Conservation (phyloP, 2,888 invertebrate genomes). For the Spicauda simplicius region DNA sequence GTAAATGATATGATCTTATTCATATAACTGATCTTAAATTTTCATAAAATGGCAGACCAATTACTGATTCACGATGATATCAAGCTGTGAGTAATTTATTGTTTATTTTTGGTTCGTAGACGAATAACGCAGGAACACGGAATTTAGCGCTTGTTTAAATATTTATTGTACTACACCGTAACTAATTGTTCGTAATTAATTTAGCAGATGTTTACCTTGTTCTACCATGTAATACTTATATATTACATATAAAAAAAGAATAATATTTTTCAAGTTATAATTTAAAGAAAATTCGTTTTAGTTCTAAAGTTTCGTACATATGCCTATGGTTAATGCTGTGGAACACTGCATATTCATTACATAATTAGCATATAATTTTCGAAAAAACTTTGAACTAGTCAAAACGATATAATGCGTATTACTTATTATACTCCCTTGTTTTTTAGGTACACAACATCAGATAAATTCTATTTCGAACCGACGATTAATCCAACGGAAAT, state of each 20-base stretch:
- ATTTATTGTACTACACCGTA: background rate
- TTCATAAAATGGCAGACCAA: slow-evolving; percentile 83
- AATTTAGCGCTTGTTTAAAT: slow-evolving; percentile 20
- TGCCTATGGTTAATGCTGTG: too few species aligned
- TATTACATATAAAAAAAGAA: background rate
- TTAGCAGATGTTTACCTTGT: background rate
- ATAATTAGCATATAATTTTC: background rate
- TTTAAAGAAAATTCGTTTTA: background rate
- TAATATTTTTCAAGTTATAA: background rate
- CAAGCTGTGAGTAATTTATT: slow-evolving; percentile 86
- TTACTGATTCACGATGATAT: slow-evolving; percentile 89
- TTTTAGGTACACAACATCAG: slow-evolving; percentile 92
- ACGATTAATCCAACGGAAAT: slow-evolving; percentile 89
- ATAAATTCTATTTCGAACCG: slow-evolving; percentile 95
- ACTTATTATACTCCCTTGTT: background rate
- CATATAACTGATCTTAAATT: slow-evolving; percentile 5
- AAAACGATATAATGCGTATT: background rate
- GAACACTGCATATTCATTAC: background rate
- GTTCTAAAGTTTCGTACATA: too few species aligned
- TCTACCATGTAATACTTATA: background rate
- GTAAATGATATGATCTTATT: slow-evolving; percentile 38
- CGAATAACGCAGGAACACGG: background rate
- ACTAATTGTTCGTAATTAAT: slow-evolving; percentile 9
- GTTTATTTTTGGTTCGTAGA: background rate
- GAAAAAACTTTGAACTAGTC: background rate